These are phyloP conservation scores for Napeogenes inachia DNA, from an alignment of 2,888 invertebrate genomes.

Conservation along the genomic window DNA sequence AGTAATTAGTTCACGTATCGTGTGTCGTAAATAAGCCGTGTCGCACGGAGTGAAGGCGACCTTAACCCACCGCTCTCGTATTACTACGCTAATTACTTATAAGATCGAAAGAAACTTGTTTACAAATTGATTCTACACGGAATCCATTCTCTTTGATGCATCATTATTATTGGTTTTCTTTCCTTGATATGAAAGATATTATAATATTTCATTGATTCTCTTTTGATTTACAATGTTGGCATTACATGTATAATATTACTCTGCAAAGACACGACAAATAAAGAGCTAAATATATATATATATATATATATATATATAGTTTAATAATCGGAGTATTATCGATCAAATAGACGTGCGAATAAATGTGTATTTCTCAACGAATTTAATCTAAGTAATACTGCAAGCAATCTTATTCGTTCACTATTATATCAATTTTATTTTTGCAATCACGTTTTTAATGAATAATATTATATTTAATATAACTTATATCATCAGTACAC, in stretches of 20 bases:
- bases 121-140: slow-evolving; percentile 25
- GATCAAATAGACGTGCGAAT: neutral
- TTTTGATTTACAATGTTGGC: too few species aligned
- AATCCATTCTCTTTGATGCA: slow-evolving; percentile 22
- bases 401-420: neutral
- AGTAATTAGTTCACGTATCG: slow-evolving; percentile 16
- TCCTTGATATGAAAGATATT: neutral
- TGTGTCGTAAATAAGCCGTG: slow-evolving; percentile 16
- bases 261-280: too few species aligned
- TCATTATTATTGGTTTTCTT: slow-evolving; percentile 15
- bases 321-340: neutral
- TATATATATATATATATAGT: too few species aligned
- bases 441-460: neutral
- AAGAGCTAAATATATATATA: too few species aligned
- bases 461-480: neutral
- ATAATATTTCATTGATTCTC: too few species aligned
- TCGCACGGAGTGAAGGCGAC: slow-evolving; percentile 15
- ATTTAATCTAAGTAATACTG: neutral
- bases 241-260: too few species aligned
- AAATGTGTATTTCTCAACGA: neutral
- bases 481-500: neutral
- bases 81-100: slow-evolving; percentile 20
- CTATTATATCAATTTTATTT: neutral
- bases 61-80: slow-evolving; percentile 20
- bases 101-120: slow-evolving; percentile 24